Evolutionary conservation across 2,888 invertebrate species (phyloP), one percentile per base, ranked within the genome.

Genomic region (Mallateleia sp.): DNA sequence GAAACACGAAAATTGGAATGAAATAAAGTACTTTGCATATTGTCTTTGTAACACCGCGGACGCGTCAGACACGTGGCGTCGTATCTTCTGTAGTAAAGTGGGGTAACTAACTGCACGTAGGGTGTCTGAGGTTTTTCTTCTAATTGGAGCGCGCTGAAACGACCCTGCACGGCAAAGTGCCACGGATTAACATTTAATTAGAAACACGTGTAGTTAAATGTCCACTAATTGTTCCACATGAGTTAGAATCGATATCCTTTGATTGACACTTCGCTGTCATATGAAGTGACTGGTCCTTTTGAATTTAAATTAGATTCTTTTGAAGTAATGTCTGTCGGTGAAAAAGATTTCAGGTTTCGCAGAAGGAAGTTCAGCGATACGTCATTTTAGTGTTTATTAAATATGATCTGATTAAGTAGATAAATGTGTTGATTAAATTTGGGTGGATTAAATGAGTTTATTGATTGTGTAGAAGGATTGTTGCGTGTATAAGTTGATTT

Each of bases 151-250:
- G 86, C 88, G 88, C 89, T 82, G 42, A 88, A 82, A 85, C 85
- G 88, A 88, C 90, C 90, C 91, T 83, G 87, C 82, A 58, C 38
- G 38, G 84, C 67, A 79, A 90, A 92, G 91, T 91, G 91, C 88
- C 90, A 78, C 87, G 93, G 94, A 93, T 94, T 93, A 94, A 91
- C 91, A 89, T 85, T 85, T 85, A 89, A 91, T 90, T 89, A 81
- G 90, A 87, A 91, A 92, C 94, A 94, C 94, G 94, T 94, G 94
- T 92, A 90, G 91, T 92, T 93, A 93, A 94, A 93, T 91, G 92
- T 81, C 88, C 90, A 89, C 92, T 94, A 94, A 94, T 94, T 94
- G 93, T 91, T 92, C 88, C 85, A 83, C 87, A 82, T 87, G 84
- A 81, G 82, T 77, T 79, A 62, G 22, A 85, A 85, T 81, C 87